Evolutionary conservation across 2,888 invertebrate species (phyloP).

Genomic region (Congeria kusceri): DNA sequence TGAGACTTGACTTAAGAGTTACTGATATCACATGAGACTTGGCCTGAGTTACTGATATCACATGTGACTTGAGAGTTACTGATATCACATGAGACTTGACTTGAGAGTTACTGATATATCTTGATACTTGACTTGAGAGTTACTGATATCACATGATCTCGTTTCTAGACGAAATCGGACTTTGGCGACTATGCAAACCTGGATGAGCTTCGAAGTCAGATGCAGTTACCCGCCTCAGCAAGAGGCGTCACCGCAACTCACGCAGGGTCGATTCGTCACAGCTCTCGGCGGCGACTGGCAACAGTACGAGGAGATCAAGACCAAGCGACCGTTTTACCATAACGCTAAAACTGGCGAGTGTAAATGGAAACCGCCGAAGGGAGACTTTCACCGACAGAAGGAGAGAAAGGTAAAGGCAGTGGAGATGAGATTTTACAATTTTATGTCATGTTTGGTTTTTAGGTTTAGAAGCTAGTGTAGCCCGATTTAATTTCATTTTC

Average conservation of each 20-base stretch:
- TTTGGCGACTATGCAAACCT: conserved; percentile 65
- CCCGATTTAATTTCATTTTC: too few species aligned
- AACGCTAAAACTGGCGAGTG: conserved; percentile 82
- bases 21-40: too few species aligned
- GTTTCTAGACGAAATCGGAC: conserved; percentile 14
- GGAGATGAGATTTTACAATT: too few species aligned
- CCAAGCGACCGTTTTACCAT: conserved; percentile 83
- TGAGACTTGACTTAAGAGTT: too few species aligned
- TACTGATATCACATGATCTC: neutral
- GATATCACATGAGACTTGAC: too few species aligned
- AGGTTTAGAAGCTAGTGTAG: too few species aligned
- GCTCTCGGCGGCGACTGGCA: conserved; percentile 80
- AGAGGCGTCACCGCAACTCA: conserved; percentile 44
- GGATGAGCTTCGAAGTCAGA: conserved; percentile 30
- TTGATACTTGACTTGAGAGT: too few species aligned
- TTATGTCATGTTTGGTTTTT: too few species aligned
- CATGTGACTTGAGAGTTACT: too few species aligned
- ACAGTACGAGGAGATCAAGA: conserved; percentile 81
- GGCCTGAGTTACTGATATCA: too few species aligned
- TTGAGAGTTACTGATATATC: too few species aligned
- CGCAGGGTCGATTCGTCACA: conserved; percentile 58
- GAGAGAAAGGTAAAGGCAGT: conserved; percentile 36
- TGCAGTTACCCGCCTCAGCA: neutral
- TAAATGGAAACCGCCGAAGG: conserved; percentile 85
- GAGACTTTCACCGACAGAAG: conserved; percentile 47